Evolutionary conservation across 2,888 invertebrate species (phyloP), one percentile per base, ranked within the genome.

Genomic region (Cataglyphis cursor): DNA sequence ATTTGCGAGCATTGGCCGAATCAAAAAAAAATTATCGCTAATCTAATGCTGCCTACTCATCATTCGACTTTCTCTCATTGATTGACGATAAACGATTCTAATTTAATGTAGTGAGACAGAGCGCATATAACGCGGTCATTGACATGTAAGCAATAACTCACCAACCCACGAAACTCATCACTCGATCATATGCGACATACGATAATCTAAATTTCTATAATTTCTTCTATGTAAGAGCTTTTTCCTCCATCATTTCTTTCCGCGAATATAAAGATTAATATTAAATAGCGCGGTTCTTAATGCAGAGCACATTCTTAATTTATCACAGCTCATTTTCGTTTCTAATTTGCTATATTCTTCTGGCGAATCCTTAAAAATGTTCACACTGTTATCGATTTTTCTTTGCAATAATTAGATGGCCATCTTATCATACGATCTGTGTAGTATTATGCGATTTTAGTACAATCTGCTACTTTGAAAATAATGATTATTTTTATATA

Each of bases 41-140:
- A 80, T 80, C 59, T 51, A 48, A 59, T 9, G 35, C 76, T 18
- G 57, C 15, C 38, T 70, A n/a, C 18, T 75, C 21, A 31, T 68
- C 24, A 76, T 44, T 48, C 59, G 87, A 87, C 89, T 89, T 89
- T 86, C 89, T 88, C 65, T 88, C 89, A 89, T 89, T 89, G 89
- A 90, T 90, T 76, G 83, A 89, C 85, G 85, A 89, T 89, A 89
- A 89, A 88, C 90, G 89, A 88, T 88, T 86, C 84, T 89, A 88
- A 89, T 90, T 86, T 83, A 89, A 85, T 88, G 74, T 72, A 85
- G 59, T 59, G 83, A 84, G 83, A 78, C 82, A 61, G 54, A 59
- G 85, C 64, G n/a, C n/a, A 51, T 51, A 81, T 85, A 85, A 90
- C 83, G 80, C 82, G 90, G 86, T 81, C 89, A 65, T 61, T 84